Conservation (phyloP, 2,888 invertebrate genomes). For the Drosophila rubida region DNA sequence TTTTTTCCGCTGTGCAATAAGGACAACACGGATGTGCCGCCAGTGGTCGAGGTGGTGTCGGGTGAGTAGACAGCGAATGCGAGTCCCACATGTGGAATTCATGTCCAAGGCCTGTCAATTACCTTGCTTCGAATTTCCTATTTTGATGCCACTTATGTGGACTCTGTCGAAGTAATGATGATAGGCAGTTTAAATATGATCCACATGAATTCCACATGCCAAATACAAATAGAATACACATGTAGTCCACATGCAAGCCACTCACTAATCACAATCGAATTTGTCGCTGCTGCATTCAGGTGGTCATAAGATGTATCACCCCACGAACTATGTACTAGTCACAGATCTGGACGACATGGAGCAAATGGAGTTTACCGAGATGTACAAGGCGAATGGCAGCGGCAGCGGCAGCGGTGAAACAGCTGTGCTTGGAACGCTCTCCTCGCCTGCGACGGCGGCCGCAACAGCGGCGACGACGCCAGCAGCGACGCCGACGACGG, state of each 20-base stretch:
- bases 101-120: no score
- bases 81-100: no score
- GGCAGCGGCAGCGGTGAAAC: slow-evolving; percentile 17
- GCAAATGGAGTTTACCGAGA: slow-evolving; percentile 83
- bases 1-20: slow-evolving; percentile 94
- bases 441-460: slow-evolving; percentile 17
- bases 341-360: slow-evolving; percentile 92
- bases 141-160: no score
- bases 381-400: slow-evolving; percentile 64
- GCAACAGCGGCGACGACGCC: slow-evolving; percentile 20
- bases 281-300: slow-evolving; percentile 85
- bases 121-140: no score
- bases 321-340: slow-evolving; percentile 96
- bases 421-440: not conserved
- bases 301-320: slow-evolving; percentile 97
- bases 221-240: not conserved
- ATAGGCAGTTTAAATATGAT: no score
- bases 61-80: slow-evolving; percentile 62
- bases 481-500: slow-evolving; percentile 41
- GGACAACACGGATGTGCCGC: slow-evolving; percentile 85
- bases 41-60: slow-evolving; percentile 86
- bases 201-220: not conserved
- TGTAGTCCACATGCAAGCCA: not conserved
- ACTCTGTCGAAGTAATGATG: no score
- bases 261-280: not conserved